Base-by-base conservation (phyloP, 1,140 invertebrate genomes). In the Dreissena rostriformis region DNA sequence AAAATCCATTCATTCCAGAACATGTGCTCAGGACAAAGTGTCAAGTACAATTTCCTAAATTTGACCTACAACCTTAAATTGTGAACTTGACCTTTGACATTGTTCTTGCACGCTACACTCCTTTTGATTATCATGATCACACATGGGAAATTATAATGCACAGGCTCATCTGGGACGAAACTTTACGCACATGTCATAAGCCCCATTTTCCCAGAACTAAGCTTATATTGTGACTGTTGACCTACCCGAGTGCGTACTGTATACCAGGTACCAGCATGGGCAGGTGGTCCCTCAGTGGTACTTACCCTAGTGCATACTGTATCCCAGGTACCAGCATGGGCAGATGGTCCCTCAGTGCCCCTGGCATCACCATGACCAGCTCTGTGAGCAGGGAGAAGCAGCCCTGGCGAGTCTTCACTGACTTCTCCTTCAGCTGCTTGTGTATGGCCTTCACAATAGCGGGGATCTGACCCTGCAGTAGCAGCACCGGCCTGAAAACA, bases 341-440 rank as follows among this genome's bases (percentile, higher is more conserved):
- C 79, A 98, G 96, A 92, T 98, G 97, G 89, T 97, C 96, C 0
- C 96, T 96, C 22, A 99, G 94, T 57, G 97, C 97, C 51, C 97
- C 97, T 10, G 98, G 98, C 70, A 98, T 94, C 11, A 98, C 98
- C 26, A 96, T 95, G 39, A 99, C 96, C 53, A 99, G 94, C 94
- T 99, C 98, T 81, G 97, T 97, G 5, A 99, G 94, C 19, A 99
- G 93, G 24, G 96, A 95, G 88, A 99, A 97, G 92, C 97, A 98
- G 87, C 98, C 97, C 92, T 98, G 97, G 55, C 98, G 95, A 5
- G 98, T 96, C 93, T 99, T 99, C 83, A 98, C 96, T 87, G 97
- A 98, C 91, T 98, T 98, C 91, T 99, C 98, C 90, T 96, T 97
- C 95, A 99, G 96, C 91, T 98, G 97, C 75, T 96, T 95, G 90